Percentiles rank a stretch among this genome's conserved stretches.
phyloP scores from a whole-genome alignment of 2,888 invertebrate genomes.

The Xiphydria camelus region DNA sequence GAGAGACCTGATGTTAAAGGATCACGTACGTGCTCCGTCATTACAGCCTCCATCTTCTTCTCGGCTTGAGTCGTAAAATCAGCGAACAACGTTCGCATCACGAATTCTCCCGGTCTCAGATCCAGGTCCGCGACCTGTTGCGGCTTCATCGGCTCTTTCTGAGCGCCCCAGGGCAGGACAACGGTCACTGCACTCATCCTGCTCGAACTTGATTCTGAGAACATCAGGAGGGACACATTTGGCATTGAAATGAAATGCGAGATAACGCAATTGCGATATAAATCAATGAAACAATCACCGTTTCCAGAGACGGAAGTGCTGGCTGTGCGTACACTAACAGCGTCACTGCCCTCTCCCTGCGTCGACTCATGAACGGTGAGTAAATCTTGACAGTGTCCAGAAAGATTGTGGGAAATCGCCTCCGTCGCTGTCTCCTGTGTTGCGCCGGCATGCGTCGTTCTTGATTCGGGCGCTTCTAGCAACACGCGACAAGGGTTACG shows the following conservation, averaged over 20 bases:
- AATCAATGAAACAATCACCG: constrained; percentile 35
- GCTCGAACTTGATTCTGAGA: constrained; percentile 52
- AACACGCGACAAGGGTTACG: constrained; percentile 13
- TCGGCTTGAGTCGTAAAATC: constrained; percentile 95
- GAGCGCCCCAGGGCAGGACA: constrained; percentile 79
- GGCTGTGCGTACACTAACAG: constrained; percentile 51
- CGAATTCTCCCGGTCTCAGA: constrained; percentile 90
- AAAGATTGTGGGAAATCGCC: constrained; percentile 31
- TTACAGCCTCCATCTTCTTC: constrained; percentile 92
- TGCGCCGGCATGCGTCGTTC: constrained; percentile 42
- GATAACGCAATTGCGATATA: neutral
- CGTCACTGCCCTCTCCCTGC: constrained; percentile 51
- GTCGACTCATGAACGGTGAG: constrained; percentile 42
- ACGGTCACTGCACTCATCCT: constrained; percentile 53
- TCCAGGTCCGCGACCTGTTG: constrained; percentile 64
- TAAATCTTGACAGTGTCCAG: constrained; percentile 43
- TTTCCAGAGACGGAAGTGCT: constrained; percentile 54
- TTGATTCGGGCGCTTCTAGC: constrained; percentile 46
- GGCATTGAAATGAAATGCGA: too few species aligned
- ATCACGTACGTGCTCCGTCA: constrained; percentile 78
- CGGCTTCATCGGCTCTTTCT: constrained; percentile 65
- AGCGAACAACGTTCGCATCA: constrained; percentile 91
- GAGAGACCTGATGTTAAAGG: constrained; percentile 1
- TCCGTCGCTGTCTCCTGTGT: constrained; percentile 42
- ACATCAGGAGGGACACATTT: neutral